phyloP scores from a whole-genome alignment of 2,888 invertebrate species.

The Ophion obscuratus region DNA sequence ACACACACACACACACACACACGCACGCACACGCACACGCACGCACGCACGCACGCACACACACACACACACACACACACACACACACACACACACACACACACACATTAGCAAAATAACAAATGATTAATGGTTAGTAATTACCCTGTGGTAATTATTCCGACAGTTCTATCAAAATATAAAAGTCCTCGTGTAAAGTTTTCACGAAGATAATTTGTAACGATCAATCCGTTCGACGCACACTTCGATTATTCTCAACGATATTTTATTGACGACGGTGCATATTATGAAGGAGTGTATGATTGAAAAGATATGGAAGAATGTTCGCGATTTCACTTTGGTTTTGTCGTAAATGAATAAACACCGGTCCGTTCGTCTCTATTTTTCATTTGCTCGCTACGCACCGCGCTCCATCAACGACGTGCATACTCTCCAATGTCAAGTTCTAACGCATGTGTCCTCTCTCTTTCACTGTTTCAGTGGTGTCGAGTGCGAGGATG shows the following conservation, averaged over 20 bases:
- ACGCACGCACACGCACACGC: too few relatives aligned
- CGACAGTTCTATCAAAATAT: too few relatives aligned
- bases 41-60: too few relatives aligned
- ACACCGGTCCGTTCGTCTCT: background rate
- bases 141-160: too few relatives aligned
- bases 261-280: background rate
- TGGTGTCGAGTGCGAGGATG: constrained; percentile 92
- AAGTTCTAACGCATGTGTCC: constrained; percentile 22
- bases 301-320: background rate
- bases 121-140: too few relatives aligned
- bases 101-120: too few relatives aligned
- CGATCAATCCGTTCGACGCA: background rate
- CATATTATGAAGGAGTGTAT: background rate
- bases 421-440: constrained; percentile 13
- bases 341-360: background rate
- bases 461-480: constrained; percentile 85
- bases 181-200: background rate
- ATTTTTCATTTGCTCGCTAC: background rate
- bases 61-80: too few relatives aligned
- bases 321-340: background rate
- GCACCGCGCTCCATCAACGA: background rate
- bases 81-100: too few relatives aligned
- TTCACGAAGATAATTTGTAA: background rate
- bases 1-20: too few relatives aligned
- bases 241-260: background rate